phyloP scores from a whole-genome alignment of 2,113 vertebrate species.

The Crotalus tigris region DNA sequence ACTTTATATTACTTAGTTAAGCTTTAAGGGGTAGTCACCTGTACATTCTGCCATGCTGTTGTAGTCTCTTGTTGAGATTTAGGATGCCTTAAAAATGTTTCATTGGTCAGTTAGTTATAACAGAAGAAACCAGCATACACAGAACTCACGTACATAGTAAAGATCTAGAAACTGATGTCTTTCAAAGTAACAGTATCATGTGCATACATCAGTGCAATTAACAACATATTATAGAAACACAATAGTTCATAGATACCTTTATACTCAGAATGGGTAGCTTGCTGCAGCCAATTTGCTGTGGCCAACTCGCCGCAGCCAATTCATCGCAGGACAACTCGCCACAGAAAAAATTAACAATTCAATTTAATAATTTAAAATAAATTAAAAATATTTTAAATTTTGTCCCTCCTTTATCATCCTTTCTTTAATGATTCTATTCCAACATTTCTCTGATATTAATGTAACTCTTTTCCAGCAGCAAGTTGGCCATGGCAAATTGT shows the following conservation, averaged over 20 bases:
- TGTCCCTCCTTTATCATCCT: neutral
- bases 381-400: neutral
- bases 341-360: neutral
- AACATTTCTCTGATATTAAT: neutral
- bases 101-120: neutral
- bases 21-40: neutral
- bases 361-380: neutral
- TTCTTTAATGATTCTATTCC: neutral
- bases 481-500: neutral
- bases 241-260: neutral
- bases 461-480: neutral
- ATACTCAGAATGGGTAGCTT: neutral
- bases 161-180: neutral
- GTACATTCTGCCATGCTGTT: neutral
- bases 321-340: neutral
- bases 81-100: neutral
- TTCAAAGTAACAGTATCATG: neutral
- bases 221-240: neutral
- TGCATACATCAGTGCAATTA: neutral
- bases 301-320: neutral
- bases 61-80: neutral
- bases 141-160: neutral
- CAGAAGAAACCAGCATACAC: neutral
- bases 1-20: neutral
- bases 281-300: no score